phyloP scores from a whole-genome alignment of 23 tunicate genomes.

The Botrylloides violaceus region DNA sequence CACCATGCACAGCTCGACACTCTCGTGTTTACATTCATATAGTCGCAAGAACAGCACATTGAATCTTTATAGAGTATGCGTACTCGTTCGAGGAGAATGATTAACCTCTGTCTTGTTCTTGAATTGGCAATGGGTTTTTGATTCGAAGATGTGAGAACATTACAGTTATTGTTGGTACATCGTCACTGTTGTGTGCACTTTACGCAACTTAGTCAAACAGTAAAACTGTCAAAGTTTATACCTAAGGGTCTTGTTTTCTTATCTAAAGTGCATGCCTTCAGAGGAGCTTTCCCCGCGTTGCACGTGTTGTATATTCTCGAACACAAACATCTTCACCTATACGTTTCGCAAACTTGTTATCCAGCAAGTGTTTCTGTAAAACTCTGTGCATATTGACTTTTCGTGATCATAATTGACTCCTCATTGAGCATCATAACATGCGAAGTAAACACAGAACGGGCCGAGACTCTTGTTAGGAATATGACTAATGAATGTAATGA shows the following conservation, averaged over 20 bases:
- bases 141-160: neutral
- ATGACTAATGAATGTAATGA: neutral
- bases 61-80: neutral
- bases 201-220: slow-evolving; percentile 1
- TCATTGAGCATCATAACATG: neutral
- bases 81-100: neutral
- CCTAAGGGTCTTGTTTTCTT: neutral
- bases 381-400: neutral
- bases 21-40: neutral
- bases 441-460: neutral
- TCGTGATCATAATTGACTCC: neutral
- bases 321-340: neutral
- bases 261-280: neutral
- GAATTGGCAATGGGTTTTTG: neutral
- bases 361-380: neutral
- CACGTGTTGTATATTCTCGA: slow-evolving; percentile 1
- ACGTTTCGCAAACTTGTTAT: neutral
- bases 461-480: neutral
- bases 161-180: neutral
- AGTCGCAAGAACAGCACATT: neutral
- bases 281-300: neutral
- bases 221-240: neutral
- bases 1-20: neutral
- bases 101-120: neutral
- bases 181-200: neutral